Evolutionary conservation across 1,140 invertebrate species (phyloP), one percentile per base, ranked within the genome.

Genomic region (Hydropsyche tenuis): DNA sequence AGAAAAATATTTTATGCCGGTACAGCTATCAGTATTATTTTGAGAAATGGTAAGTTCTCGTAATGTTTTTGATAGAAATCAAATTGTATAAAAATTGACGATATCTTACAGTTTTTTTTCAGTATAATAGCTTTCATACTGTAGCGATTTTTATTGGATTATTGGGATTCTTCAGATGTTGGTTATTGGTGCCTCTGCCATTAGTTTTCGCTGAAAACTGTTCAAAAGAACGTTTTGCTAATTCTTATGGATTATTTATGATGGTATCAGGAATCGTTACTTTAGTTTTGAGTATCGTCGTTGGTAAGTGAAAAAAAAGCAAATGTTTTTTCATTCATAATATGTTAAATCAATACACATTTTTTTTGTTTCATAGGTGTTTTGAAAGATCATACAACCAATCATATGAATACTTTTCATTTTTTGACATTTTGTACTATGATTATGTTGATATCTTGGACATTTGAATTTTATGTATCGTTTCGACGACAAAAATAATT

Each of bases 191-290:
- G 25, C 84, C 86, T 0, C 79, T 88, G 75, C 85, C 88, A 0
- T 82, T 90, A 56, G 88, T 90, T 0, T 85, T 90, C 76, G 88
- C 88, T 2, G 88, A 89, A 23, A 85, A 89, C 74, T 84, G 88
- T 11, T 83, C 88, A 0, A 65, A 74, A 6, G 88, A 91, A 73
- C 86, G 86, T 77, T 86, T 91, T 42, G 86, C 90, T 1, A 86
- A 88, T 0, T 90, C 90, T 0, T 89, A 88, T 72, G 89, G 89
- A 0, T 79, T 90, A 7, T 89, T 89, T 74, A 90, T 90, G 87
- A 82, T 90, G 18, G 79, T 87, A 7, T 81, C 82, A 69, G 85
- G 85, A 51, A 79, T 71, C 0, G 77, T 85, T 43, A 84, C 82
- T 51, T 78, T 86, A 23, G 81, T 79, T 16, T 75, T 85, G 20